Evolutionary conservation across 2,797 vertebrate genomes (phyloP).

Genomic region (Trachurus trachurus): DNA sequence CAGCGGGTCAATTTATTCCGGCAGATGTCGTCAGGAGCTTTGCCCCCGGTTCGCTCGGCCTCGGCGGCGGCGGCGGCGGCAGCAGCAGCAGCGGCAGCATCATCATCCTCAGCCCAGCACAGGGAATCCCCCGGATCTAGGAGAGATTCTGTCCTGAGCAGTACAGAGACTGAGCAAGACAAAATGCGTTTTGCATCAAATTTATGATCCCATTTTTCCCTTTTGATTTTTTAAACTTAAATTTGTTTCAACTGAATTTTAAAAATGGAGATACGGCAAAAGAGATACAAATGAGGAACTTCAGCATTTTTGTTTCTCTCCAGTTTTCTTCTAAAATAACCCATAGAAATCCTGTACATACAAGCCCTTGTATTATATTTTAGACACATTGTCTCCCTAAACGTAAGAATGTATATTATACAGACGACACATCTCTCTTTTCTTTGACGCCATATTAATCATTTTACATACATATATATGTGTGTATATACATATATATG

Average conservation of each 20-base stretch:
- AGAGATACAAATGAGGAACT: conserved; percentile 81
- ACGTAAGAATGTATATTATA: conserved; percentile 94
- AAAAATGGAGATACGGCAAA: conserved; percentile 84
- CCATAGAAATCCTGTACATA: conserved; percentile 92
- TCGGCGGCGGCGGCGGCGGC: conserved; percentile 78
- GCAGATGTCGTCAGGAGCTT: conserved; percentile 97
- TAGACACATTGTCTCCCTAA: conserved; percentile 93
- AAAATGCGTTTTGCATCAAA: conserved; percentile 98
- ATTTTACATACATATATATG: conserved; percentile 27
- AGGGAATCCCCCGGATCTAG: conserved; percentile 91
- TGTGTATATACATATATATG: not conserved
- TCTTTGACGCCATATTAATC: conserved; percentile 68
- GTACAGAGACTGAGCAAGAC: conserved; percentile 96
- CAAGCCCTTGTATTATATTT: conserved; percentile 93
- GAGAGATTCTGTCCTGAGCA: conserved; percentile 93
- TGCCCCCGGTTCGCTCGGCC: conserved; percentile 89
- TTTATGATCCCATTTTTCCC: conserved; percentile 92
- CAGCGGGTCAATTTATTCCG: conserved; percentile 94
- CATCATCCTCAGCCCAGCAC: conserved; percentile 83
- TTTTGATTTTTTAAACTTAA: conserved; percentile 74
- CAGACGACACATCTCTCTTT: conserved; percentile 81
- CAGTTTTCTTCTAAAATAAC: conserved; percentile 87
- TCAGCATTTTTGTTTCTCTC: conserved; percentile 87
- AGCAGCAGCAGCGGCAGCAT: conserved; percentile 68
- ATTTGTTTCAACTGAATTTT: conserved; percentile 85